These are phyloP conservation scores for Hydropsyche tenuis DNA, from an alignment of 1,140 invertebrate genomes.

Conservation along the genomic window DNA sequence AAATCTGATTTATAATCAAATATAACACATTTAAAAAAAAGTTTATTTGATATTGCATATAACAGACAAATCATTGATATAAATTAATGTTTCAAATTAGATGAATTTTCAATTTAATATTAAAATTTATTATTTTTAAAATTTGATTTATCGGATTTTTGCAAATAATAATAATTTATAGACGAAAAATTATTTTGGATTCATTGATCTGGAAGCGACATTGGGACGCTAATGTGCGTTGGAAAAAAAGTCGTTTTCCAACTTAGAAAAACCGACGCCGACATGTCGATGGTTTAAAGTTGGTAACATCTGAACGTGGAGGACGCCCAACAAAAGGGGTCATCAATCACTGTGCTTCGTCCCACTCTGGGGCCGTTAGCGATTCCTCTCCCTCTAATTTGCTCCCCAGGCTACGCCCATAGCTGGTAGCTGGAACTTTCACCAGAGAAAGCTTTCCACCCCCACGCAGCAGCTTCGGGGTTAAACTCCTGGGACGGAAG, in stretches of 20 bases:
- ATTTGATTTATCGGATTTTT: too few species aligned
- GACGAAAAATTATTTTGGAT: too few species aligned
- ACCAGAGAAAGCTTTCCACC: slow-evolving; percentile 30
- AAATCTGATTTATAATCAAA: too few species aligned
- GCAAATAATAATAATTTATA: too few species aligned
- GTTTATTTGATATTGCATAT: too few species aligned
- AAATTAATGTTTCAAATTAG: too few species aligned
- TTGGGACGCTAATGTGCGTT: too few species aligned
- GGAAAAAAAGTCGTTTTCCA: not conserved
- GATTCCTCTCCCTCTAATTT: slow-evolving; percentile 38
- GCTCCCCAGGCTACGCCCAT: slow-evolving; percentile 40
- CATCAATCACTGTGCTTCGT: slow-evolving; percentile 41
- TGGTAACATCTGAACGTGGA: slow-evolving; percentile 25
- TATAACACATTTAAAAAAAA: too few species aligned
- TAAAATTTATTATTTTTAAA: too few species aligned
- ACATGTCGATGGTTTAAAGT: slow-evolving; percentile 1
- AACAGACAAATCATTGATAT: too few species aligned
- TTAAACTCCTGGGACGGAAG: slow-evolving; percentile 39
- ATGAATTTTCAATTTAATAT: too few species aligned
- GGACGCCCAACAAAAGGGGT: slow-evolving; percentile 39
- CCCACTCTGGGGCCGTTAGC: slow-evolving; percentile 39
- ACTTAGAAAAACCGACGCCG: not conserved
- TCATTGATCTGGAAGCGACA: too few species aligned
- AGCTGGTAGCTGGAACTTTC: slow-evolving; percentile 35
- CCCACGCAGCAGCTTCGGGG: not conserved